Evolutionary conservation across 2,888 invertebrate genomes (phyloP).

Genomic region (Phania funesta): DNA sequence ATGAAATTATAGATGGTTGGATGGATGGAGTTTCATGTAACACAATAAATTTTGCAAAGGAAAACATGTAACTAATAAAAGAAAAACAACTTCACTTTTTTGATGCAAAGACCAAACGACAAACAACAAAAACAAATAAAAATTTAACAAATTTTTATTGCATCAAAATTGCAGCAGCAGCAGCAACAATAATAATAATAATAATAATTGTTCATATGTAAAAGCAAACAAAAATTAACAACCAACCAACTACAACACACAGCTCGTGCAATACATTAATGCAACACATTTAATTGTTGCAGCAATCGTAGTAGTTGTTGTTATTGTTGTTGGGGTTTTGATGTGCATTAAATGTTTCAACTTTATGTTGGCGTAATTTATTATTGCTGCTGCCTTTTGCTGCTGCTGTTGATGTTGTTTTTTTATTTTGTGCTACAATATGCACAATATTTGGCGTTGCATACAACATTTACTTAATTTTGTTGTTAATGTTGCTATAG

Average conservation of each 20-base stretch:
- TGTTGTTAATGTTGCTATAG: constrained; percentile 2
- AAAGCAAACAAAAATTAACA: constrained; percentile 16
- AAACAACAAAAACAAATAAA: constrained; percentile 23
- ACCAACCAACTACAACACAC: constrained; percentile 7
- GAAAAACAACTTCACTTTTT: constrained; percentile 45
- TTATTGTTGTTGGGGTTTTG: constrained; percentile 20
- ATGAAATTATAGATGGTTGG: constrained; percentile 19
- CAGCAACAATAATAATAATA: background rate
- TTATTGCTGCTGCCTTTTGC: constrained; percentile 15
- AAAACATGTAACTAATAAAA: constrained; percentile 3
- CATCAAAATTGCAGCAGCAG: constrained; percentile 53
- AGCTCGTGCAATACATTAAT: constrained; percentile 2
- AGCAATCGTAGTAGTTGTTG: background rate
- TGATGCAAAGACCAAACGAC: constrained; percentile 26
- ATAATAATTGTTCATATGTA: constrained; percentile 52
- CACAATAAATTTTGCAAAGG: constrained; percentile 22
- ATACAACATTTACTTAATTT: constrained; percentile 59
- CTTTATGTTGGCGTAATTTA: constrained; percentile 57
- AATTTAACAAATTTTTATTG: constrained; percentile 58
- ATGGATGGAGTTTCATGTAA: constrained; percentile 15
- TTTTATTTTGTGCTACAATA: constrained; percentile 10
- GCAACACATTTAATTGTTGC: constrained; percentile 28
- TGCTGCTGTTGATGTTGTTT: constrained; percentile 1
- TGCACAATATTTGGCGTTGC: constrained; percentile 42
- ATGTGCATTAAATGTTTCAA: constrained; percentile 49